Percentiles rank a stretch among this genome's conserved stretches.
Evolutionary conservation across 2,113 vertebrate species (phyloP).

Genomic region (Macquaria australasica): DNA sequence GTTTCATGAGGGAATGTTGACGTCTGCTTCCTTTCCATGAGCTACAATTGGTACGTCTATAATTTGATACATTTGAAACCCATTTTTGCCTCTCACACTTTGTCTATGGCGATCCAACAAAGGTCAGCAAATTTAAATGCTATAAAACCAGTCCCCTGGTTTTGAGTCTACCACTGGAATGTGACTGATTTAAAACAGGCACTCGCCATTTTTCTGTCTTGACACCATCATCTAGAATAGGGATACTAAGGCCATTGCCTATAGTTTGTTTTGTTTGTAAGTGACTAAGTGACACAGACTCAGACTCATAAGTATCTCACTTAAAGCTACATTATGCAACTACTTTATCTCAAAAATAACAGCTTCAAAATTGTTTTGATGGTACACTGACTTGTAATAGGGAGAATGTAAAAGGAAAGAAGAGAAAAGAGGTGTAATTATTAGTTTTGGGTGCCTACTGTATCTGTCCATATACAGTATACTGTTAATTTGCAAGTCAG

Average conservation of each 20-base stretch:
- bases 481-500: too few species aligned
- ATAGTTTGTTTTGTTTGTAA: neutral
- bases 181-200: conserved; percentile 50
- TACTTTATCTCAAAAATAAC: too few species aligned
- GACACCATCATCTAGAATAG: conserved; percentile 18
- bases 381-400: too few species aligned
- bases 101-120: neutral
- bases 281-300: neutral
- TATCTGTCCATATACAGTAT: too few species aligned
- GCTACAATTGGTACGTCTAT: neutral
- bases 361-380: too few species aligned
- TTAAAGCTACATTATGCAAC: too few species aligned
- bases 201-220: conserved; percentile 3
- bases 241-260: neutral
- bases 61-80: neutral
- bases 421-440: too few species aligned
- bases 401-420: too few species aligned
- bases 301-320: too few species aligned
- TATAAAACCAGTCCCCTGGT: conserved; percentile 9
- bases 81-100: neutral
- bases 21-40: neutral
- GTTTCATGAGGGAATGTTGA: neutral
- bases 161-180: conserved; percentile 36
- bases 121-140: neutral
- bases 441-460: too few species aligned